Percentiles rank a stretch among this genome's conserved stretches.
phyloP scores from a whole-genome alignment of 2,888 invertebrate genomes.

The Leucoptera coffeella region DNA sequence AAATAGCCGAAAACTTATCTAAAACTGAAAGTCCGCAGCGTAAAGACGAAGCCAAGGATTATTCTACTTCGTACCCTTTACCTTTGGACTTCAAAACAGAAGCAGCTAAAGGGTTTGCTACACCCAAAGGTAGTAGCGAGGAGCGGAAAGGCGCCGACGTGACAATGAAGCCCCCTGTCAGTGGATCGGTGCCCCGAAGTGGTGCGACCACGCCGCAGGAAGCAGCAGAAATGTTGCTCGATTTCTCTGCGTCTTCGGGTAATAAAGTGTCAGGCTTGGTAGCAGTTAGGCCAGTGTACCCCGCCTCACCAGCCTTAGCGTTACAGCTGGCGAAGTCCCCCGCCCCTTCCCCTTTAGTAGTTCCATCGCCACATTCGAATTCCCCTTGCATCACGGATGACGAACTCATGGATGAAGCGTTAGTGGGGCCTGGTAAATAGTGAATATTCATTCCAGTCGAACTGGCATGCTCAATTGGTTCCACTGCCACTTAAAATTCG shows the following conservation, averaged over 20 bases:
- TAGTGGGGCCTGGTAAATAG: conserved; percentile 74
- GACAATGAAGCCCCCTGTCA: conserved; percentile 40
- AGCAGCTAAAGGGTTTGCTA: conserved; percentile 35
- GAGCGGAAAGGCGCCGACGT: conserved; percentile 42
- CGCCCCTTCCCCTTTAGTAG: conserved; percentile 62
- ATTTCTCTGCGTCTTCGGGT: conserved; percentile 59
- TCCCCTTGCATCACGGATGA: conserved; percentile 83
- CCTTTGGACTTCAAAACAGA: conserved; percentile 43
- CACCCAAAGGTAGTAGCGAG: conserved; percentile 35
- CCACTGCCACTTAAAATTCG: too few relatives aligned
- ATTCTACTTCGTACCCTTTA: conserved; percentile 22
- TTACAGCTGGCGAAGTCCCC: conserved; percentile 74
- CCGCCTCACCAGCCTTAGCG: conserved; percentile 63
- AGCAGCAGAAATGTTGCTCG: conserved; percentile 59
- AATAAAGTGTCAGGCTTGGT: conserved; percentile 48
- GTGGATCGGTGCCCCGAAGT: conserved; percentile 31
- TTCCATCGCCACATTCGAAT: conserved; percentile 62
- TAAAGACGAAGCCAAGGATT: conserved; percentile 37
- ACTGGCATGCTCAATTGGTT: too few relatives aligned
- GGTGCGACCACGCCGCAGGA: conserved; percentile 51
- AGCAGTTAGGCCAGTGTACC: conserved; percentile 51
- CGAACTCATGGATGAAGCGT: conserved; percentile 84
- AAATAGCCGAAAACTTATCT: conserved; percentile 25
- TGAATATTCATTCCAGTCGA: too few relatives aligned
- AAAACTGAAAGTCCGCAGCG: conserved; percentile 31